These are phyloP conservation scores for Campylomormyrus numenius DNA, from an alignment of 2,113 vertebrate species.

Conservation along the genomic window DNA sequence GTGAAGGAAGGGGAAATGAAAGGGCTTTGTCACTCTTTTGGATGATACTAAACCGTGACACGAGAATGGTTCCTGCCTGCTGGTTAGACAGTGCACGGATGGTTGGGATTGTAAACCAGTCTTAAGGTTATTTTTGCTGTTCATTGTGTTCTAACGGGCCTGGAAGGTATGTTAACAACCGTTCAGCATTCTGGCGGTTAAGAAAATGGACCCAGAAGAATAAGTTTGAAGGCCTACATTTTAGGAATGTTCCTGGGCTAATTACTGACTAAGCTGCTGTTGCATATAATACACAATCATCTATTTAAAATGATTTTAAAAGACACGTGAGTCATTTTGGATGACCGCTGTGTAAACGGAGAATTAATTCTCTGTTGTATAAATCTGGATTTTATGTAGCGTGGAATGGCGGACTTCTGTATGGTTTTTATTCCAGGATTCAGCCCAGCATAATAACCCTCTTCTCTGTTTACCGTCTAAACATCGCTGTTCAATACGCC, in stretches of 20 bases:
- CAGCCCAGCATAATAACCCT: background rate
- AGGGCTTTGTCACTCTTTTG: background rate
- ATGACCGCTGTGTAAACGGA: background rate
- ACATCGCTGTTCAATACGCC: conserved; percentile 34
- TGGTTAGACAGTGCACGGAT: background rate
- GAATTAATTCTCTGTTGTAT: background rate
- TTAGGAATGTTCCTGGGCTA: background rate
- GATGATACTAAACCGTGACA: background rate
- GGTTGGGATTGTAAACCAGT: background rate
- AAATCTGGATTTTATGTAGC: background rate
- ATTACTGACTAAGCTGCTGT: background rate
- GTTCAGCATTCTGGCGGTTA: background rate
- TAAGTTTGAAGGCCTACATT: background rate
- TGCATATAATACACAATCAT: background rate
- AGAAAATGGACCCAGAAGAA: background rate
- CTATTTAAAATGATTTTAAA: background rate
- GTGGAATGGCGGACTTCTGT: background rate
- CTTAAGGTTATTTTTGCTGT: background rate
- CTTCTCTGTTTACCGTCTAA: background rate
- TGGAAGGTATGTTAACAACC: background rate
- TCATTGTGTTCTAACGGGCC: background rate
- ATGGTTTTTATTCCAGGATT: background rate
- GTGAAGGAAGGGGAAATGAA: background rate
- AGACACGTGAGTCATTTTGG: background rate
- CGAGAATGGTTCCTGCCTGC: background rate